phyloP scores from a whole-genome alignment of 2,888 invertebrate genomes.

The Tiliacea citrago region DNA sequence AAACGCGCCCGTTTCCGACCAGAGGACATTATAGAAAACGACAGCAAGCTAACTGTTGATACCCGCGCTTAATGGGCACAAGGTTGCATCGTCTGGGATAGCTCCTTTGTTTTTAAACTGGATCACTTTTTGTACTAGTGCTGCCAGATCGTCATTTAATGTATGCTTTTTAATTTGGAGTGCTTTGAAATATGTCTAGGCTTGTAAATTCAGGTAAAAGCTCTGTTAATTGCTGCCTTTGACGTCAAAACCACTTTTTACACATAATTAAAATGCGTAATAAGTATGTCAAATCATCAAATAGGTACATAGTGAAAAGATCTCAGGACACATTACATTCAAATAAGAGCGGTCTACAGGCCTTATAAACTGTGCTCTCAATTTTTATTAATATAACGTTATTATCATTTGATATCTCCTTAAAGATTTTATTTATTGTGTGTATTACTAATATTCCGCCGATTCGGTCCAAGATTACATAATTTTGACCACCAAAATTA shows the following conservation, averaged over 20 bases:
- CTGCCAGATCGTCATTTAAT: slow-evolving; percentile 18
- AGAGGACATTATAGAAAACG: slow-evolving; percentile 75
- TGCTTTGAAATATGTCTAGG: neutral
- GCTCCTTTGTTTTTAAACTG: slow-evolving; percentile 63
- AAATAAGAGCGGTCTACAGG: neutral
- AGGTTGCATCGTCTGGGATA: slow-evolving; percentile 71
- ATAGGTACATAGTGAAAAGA: neutral
- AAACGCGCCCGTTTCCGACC: slow-evolving; percentile 82
- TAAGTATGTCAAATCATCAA: neutral
- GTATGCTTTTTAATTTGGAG: neutral
- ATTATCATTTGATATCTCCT: neutral
- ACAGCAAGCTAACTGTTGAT: slow-evolving; percentile 78
- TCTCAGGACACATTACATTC: neutral
- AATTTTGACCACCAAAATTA: slow-evolving; percentile 19
- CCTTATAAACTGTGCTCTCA: neutral
- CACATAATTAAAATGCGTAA: no score
- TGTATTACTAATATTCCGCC: neutral
- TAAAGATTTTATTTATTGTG: slow-evolving; percentile 6
- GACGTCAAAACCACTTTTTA: neutral
- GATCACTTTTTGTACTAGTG: slow-evolving; percentile 27
- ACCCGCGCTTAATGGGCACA: slow-evolving; percentile 68
- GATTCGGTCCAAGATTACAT: slow-evolving; percentile 26
- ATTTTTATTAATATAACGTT: slow-evolving; percentile 4
- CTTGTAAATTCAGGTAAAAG: neutral
- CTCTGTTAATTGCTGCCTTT: neutral